These are phyloP conservation scores for Macrosiphum euphorbiae DNA, from an alignment of 2,888 invertebrate species.

Conservation along the genomic window DNA sequence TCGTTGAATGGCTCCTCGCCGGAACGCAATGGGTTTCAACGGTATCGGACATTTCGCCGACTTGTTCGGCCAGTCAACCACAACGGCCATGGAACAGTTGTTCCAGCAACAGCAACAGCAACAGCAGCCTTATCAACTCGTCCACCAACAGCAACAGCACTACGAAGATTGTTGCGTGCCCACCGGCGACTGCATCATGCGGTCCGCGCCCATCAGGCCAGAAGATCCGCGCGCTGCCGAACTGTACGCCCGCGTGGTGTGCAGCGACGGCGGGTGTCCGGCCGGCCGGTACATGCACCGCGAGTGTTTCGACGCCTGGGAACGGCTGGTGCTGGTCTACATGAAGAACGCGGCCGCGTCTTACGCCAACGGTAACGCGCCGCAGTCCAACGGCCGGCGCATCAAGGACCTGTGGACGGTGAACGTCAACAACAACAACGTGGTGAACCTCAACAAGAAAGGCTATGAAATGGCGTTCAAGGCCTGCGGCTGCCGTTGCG, in stretches of 20 bases:
- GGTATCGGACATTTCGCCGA: conserved; percentile 61
- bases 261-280: conserved; percentile 94
- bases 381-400: conserved; percentile 77
- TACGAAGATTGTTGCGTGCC: conserved; percentile 85
- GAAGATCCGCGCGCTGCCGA: conserved; percentile 85
- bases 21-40: conserved; percentile 69
- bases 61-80: conserved; percentile 61
- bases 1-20: conserved; percentile 65
- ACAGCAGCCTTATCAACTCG: conserved; percentile 66
- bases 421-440: conserved; percentile 61
- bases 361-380: conserved; percentile 75
- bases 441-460: conserved; percentile 76
- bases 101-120: conserved; percentile 35
- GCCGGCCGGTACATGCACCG: conserved; percentile 95
- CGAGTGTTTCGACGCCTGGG: conserved; percentile 96
- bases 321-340: conserved; percentile 88
- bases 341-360: conserved; percentile 87
- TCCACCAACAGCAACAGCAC: conserved; percentile 70
- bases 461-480: conserved; percentile 97
- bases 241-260: conserved; percentile 89
- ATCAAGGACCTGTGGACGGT: conserved; percentile 94
- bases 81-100: conserved; percentile 47
- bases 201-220: conserved; percentile 73
- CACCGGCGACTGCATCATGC: conserved; percentile 83
- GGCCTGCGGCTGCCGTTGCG: conserved; percentile 94